These are phyloP conservation scores for Aphelenchoides avenae DNA, from an alignment of 1,140 invertebrate species.

Conservation along the genomic window DNA sequence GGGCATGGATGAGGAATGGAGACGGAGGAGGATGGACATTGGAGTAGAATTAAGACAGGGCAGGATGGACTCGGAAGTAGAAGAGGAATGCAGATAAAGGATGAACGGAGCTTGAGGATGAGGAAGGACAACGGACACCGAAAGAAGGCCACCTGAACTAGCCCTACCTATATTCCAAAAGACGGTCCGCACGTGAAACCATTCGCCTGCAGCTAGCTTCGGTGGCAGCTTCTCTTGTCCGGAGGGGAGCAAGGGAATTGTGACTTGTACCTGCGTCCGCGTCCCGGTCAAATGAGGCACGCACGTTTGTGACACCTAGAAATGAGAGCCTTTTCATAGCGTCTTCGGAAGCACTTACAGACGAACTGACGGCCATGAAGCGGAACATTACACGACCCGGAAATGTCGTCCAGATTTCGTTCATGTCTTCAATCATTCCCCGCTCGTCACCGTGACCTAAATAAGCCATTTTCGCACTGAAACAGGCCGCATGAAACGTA, in stretches of 20 bases:
- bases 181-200: conserved; percentile 38
- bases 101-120: no score
- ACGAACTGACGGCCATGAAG: conserved; percentile 33
- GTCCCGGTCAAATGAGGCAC: conserved; percentile 38
- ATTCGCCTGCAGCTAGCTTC: conserved; percentile 19
- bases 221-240: conserved; percentile 36
- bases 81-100: no score
- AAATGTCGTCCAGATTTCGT: conserved; percentile 43
- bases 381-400: conserved; percentile 30
- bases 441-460: conserved; percentile 43
- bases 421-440: conserved; percentile 45
- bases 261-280: conserved; percentile 26
- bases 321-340: conserved; percentile 4
- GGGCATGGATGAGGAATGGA: no score
- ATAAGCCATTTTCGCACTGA: no score
- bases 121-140: no score
- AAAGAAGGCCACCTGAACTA: no score
- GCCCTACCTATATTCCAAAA: conserved; percentile 54
- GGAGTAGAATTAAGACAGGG: no score
- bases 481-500: no score
- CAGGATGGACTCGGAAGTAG: no score
- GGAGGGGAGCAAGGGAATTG: conserved; percentile 47
- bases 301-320: conserved; percentile 42
- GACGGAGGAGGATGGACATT: no score
- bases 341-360: conserved; percentile 27